A percentile compares a stretch with the other conserved stretches of the same genome.
Conservation (phyloP, 2,113 vertebrate genomes). For the Geococcyx californianus region DNA sequence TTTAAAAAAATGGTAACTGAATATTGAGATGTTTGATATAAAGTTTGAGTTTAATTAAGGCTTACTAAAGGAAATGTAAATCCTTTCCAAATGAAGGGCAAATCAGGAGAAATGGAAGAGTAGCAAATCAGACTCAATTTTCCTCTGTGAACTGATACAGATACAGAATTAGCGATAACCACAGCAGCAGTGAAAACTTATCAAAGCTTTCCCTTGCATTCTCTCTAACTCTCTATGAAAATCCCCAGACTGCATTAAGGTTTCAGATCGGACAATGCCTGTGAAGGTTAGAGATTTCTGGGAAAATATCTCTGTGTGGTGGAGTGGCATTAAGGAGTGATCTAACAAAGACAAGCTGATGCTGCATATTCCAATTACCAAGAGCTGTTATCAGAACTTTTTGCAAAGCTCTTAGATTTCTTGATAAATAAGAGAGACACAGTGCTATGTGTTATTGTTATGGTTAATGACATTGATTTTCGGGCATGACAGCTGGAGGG, state of each 20-base stretch:
- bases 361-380: conserved; percentile 48
- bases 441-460: conserved; percentile 9
- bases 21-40: background rate
- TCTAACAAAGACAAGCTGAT: conserved; percentile 48
- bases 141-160: background rate
- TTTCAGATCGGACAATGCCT: conserved; percentile 16
- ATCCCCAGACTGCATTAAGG: conserved; percentile 32
- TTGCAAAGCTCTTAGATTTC: conserved; percentile 26
- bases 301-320: background rate
- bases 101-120: background rate
- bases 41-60: background rate
- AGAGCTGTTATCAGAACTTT: conserved; percentile 17
- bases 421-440: conserved; percentile 36
- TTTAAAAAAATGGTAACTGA: background rate
- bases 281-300: conserved; percentile 37
- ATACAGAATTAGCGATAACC: conserved; percentile 25
- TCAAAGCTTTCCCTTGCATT: background rate
- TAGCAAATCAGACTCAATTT: conserved; percentile 5
- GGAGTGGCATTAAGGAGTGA: conserved; percentile 3
- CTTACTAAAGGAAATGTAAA: background rate
- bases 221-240: conserved; percentile 5
- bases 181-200: background rate
- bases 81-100: background rate
- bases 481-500: background rate
- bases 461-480: conserved; percentile 36